Percentiles rank a stretch among this genome's conserved stretches.
phyloP scores from a whole-genome alignment of 2,797 vertebrate species.

The Mus spretus region DNA sequence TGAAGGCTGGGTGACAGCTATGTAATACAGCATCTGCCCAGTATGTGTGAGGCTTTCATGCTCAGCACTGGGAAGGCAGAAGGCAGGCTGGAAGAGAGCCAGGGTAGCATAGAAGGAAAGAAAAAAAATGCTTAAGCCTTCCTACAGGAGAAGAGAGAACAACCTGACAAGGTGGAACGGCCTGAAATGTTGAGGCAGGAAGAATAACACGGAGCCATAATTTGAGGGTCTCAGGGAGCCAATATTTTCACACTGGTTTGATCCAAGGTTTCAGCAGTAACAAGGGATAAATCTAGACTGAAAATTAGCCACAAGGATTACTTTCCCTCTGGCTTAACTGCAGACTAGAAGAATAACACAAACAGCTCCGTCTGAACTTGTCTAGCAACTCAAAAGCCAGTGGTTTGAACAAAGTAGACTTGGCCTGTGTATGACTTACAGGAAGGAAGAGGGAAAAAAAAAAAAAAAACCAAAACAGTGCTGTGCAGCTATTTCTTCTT shows the following conservation, averaged over 20 bases:
- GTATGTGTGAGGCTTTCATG: not conserved
- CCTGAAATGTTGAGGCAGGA: not conserved
- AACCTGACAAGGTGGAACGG: not conserved
- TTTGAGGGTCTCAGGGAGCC: not conserved
- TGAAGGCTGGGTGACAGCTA: not conserved
- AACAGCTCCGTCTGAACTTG: slow-evolving; percentile 68
- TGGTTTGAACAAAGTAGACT: slow-evolving; percentile 69
- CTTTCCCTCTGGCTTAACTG: slow-evolving; percentile 67
- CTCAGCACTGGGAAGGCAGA: not conserved
- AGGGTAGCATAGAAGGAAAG: not conserved
- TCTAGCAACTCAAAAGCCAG: not conserved
- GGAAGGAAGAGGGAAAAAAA: slow-evolving; percentile 75
- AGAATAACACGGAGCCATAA: not conserved
- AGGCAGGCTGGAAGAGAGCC: not conserved
- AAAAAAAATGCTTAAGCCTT: slow-evolving; percentile 13
- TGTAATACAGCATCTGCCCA: not conserved
- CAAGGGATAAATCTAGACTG: slow-evolving; percentile 53
- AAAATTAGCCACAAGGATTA: slow-evolving; percentile 71
- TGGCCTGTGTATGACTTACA: slow-evolving; percentile 73
- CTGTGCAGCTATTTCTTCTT: slow-evolving; percentile 64
- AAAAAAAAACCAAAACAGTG: not conserved
- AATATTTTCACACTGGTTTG: slow-evolving; percentile 59
- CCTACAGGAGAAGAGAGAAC: not conserved
- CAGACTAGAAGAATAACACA: slow-evolving; percentile 56
- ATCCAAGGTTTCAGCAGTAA: slow-evolving; percentile 62